These are phyloP conservation scores for Carettochelys insculpta DNA, from an alignment of 2,113 vertebrate genomes.

Conservation along the genomic window DNA sequence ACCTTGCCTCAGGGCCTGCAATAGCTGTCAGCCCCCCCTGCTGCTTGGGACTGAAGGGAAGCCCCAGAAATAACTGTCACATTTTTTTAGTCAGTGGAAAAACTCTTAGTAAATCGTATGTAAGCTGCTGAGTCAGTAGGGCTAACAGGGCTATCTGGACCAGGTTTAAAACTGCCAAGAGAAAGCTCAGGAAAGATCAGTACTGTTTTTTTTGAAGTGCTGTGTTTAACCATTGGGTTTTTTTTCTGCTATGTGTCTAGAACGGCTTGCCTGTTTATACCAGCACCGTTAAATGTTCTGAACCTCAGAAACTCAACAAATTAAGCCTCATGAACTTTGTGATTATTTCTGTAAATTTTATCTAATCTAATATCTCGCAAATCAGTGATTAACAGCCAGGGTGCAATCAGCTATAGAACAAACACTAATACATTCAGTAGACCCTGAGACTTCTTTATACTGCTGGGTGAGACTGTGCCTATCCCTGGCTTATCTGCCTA, in stretches of 20 bases:
- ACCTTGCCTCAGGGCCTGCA: too few relatives aligned
- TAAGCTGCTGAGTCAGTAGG: constrained; percentile 27
- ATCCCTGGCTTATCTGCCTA: background rate
- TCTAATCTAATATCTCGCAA: background rate
- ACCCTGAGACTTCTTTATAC: background rate
- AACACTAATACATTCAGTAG: background rate
- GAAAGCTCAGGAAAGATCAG: background rate
- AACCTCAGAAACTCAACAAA: background rate
- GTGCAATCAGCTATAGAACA: background rate
- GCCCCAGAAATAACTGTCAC: constrained; percentile 33
- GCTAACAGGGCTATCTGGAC: constrained; percentile 12
- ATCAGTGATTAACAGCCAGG: background rate
- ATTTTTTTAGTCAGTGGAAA: constrained; percentile 6
- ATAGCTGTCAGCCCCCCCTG: too few relatives aligned
- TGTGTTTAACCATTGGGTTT: background rate
- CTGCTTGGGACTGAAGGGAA: constrained; percentile 23
- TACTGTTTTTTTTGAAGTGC: background rate
- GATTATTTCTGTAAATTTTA: background rate
- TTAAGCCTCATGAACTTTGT: background rate
- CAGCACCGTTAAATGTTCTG: background rate
- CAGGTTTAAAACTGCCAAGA: background rate
- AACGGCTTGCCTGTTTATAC: background rate
- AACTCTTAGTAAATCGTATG: constrained; percentile 21
- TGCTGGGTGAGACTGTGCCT: background rate
- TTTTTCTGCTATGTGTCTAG: background rate